Conservation (phyloP, 35 echinoderm and acorn worm genomes). For the Apostichopus japonicus region DNA sequence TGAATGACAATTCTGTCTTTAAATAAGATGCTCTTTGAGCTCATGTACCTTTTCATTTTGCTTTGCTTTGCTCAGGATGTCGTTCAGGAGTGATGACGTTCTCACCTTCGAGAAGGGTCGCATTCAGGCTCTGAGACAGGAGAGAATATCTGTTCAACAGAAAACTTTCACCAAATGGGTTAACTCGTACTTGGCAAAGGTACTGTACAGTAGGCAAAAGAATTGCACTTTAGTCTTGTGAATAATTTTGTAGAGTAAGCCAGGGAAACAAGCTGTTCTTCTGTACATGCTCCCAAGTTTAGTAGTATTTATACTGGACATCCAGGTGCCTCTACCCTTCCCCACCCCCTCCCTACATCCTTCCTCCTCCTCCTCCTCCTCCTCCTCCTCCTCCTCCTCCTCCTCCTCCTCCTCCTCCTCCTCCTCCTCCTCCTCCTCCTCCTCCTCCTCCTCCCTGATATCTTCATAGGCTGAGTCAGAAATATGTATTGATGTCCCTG, state of each 20-base stretch:
- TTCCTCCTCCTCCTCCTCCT: too few species aligned
- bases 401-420: too few species aligned
- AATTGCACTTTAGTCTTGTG: background rate
- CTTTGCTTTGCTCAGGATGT: background rate
- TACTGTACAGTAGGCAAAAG: slow-evolving; percentile 16
- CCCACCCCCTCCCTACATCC: background rate
- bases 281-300: background rate
- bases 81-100: background rate
- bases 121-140: slow-evolving; percentile 88
- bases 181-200: slow-evolving; percentile 92
- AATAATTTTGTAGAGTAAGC: too few species aligned
- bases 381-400: too few species aligned
- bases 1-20: too few species aligned
- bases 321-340: background rate
- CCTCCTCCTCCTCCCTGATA: too few species aligned
- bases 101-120: slow-evolving; percentile 83
- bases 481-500: too few species aligned
- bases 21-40: too few species aligned
- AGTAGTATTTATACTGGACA: background rate
- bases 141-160: slow-evolving; percentile 85
- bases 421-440: too few species aligned
- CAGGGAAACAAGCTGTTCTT: too few species aligned
- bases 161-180: slow-evolving; percentile 99
- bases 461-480: too few species aligned
- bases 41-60: too few species aligned